Evolutionary conservation across 2,797 vertebrate species (phyloP).

Genomic region (Dicrostonyx torquatus): DNA sequence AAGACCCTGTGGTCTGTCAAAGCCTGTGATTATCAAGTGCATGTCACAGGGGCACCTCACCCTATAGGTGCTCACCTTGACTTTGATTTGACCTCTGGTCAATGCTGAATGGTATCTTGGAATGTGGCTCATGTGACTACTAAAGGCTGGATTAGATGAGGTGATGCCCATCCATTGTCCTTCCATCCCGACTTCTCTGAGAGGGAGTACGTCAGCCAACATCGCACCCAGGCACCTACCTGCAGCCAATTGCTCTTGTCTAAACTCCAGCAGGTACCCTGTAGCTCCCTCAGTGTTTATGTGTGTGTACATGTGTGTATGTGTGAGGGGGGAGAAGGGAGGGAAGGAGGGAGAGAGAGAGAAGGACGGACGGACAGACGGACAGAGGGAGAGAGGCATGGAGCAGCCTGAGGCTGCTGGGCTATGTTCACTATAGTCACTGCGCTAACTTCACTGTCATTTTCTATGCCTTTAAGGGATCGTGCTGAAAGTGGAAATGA

Average conservation of each 20-base stretch:
- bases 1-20: neutral
- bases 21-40: fast-evolving
- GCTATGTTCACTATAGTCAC: neutral
- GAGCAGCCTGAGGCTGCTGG: neutral
- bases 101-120: neutral
- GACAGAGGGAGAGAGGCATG: fast-evolving
- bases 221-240: neutral
- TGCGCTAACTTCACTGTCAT: fast-evolving
- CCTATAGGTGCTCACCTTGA: neutral
- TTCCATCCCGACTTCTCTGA: neutral
- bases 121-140: fast-evolving
- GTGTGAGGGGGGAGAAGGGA: neutral
- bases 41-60: neutral
- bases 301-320: neutral
- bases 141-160: too few relatives aligned
- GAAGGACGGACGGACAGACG: fast-evolving
- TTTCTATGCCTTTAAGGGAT: neutral
- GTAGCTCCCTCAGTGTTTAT: neutral
- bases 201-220: neutral
- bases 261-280: neutral
- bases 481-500: fast-evolving
- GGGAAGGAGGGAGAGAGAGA: too few relatives aligned
- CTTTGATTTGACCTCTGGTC: neutral
- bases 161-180: fast-evolving
- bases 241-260: neutral